A percentile compares a stretch with the other conserved stretches of the same genome.
phyloP scores from a whole-genome alignment of 2,888 invertebrate genomes.

The Eupithecia inturbata region DNA sequence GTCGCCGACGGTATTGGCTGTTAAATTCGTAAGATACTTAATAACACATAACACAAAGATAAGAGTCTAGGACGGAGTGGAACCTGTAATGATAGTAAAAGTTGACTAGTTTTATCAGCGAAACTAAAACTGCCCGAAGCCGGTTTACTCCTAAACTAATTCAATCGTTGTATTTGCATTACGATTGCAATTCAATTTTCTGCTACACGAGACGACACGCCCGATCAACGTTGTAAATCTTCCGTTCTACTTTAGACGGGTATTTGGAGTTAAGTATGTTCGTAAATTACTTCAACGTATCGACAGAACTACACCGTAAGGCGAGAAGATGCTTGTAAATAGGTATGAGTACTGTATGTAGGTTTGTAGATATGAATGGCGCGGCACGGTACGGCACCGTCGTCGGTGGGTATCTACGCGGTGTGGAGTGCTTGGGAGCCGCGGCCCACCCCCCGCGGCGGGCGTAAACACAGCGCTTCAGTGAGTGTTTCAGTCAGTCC shows the following conservation, averaged over 20 bases:
- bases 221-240: background rate
- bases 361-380: conserved; percentile 21
- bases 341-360: no score
- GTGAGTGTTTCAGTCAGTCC: background rate
- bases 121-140: conserved; percentile 22
- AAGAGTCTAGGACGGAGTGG: background rate
- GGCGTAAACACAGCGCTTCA: background rate
- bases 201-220: background rate
- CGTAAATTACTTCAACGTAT: background rate
- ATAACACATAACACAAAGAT: background rate
- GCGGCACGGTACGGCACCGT: background rate
- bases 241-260: background rate
- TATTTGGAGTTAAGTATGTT: background rate
- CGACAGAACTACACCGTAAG: background rate
- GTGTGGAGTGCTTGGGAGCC: background rate
- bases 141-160: conserved; percentile 15
- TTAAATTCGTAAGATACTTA: background rate
- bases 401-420: background rate
- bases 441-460: background rate
- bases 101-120: conserved; percentile 24
- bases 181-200: background rate
- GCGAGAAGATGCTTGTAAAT: background rate
- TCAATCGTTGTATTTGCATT: background rate
- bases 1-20: background rate
- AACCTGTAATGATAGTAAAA: conserved; percentile 29